These are phyloP conservation scores for Heliocidaris tuberculata DNA, from an alignment of 35 echinoderm and acorn worm species.

Conservation along the genomic window DNA sequence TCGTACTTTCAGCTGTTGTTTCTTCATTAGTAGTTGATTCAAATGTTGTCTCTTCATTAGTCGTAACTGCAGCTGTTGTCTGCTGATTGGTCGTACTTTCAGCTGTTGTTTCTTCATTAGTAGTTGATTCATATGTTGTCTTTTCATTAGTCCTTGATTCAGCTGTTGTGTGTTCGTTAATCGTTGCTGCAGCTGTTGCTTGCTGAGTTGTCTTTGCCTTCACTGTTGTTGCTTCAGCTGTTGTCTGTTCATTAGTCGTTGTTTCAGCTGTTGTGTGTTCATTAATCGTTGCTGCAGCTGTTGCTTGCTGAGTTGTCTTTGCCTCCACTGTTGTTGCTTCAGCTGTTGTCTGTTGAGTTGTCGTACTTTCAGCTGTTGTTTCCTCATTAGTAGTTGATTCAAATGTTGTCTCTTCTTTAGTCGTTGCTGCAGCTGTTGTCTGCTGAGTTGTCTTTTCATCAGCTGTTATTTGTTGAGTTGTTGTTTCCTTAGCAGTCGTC, in stretches of 20 bases:
- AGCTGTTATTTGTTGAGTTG: neutral
- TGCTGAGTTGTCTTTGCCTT: no score
- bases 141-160: no score
- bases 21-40: no score
- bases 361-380: neutral
- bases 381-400: no score
- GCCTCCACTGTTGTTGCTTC: no score
- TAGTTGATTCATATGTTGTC: no score
- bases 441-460: neutral
- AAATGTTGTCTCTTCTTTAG: neutral
- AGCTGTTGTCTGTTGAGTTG: no score
- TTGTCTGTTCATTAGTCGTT: neutral
- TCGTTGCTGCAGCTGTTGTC: neutral
- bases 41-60: no score
- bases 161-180: no score
- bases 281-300: neutral
- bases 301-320: neutral
- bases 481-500: neutral
- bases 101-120: no score
- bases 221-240: no score
- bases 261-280: neutral
- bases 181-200: no score
- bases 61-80: neutral
- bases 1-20: neutral
- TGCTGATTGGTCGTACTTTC: neutral